Conservation (phyloP, 2,888 invertebrate genomes). For the Gymnoscelis rufifasciata region DNA sequence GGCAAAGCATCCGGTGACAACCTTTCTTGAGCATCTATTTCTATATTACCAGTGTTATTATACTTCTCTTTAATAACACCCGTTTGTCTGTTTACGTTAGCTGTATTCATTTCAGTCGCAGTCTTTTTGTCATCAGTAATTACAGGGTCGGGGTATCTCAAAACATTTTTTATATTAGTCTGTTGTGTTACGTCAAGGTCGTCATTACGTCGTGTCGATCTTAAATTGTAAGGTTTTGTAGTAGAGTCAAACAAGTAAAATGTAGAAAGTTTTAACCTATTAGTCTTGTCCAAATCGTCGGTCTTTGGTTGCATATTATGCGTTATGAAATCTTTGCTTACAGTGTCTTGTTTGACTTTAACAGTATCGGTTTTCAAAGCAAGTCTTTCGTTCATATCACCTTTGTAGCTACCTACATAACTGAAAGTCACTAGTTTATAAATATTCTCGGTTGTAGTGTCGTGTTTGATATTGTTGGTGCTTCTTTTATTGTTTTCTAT, state of each 20-base stretch:
- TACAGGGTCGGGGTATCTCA: conserved; percentile 13
- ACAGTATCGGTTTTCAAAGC: conserved; percentile 21
- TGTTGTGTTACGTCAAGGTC: conserved; percentile 41
- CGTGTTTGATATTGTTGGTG: conserved; percentile 30
- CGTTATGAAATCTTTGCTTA: conserved; percentile 63
- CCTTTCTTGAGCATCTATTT: conserved; percentile 52
- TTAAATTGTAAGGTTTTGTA: conserved; percentile 59
- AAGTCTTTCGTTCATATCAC: conserved; percentile 34
- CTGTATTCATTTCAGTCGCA: conserved; percentile 23
- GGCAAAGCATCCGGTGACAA: conserved; percentile 52
- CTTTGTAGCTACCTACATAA: conserved; percentile 70
- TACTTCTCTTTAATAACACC: conserved; percentile 39
- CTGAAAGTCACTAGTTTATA: conserved; percentile 73
- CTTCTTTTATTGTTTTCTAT: conserved; percentile 21
- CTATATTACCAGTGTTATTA: conserved; percentile 40
- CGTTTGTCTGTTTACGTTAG: conserved; percentile 24
- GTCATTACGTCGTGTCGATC: conserved; percentile 66
- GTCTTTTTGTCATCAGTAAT: conserved; percentile 11
- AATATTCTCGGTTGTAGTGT: conserved; percentile 57
- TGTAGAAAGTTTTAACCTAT: conserved; percentile 58
- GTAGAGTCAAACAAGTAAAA: conserved; percentile 65
- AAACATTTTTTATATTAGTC: conserved; percentile 35
- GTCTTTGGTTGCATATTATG: conserved; percentile 38
- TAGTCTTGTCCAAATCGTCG: conserved; percentile 31
- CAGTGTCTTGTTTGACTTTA: conserved; percentile 36